A percentile compares a stretch with the other conserved stretches of the same genome.
These are phyloP conservation scores for Lichenostomus cassidix DNA, from an alignment of 2,113 vertebrate species.

Conservation along the genomic window DNA sequence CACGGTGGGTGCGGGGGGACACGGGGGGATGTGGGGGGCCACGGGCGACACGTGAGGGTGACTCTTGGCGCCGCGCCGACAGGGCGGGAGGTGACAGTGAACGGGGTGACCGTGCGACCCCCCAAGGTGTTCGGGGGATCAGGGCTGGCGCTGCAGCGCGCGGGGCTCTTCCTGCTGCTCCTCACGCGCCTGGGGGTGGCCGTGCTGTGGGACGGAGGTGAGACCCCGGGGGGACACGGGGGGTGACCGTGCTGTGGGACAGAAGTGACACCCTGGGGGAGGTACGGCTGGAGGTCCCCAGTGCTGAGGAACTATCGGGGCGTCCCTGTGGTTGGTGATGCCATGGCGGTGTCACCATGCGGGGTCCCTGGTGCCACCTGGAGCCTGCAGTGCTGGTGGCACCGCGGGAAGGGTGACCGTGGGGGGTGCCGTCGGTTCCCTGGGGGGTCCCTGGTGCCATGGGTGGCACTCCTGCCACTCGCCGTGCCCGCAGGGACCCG, in stretches of 20 bases:
- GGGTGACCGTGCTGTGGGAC: neutral
- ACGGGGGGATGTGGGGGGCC: neutral
- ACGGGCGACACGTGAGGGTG: neutral
- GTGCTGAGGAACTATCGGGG: neutral
- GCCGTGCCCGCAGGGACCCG: slow-evolving; percentile 78
- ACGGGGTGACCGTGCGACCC: slow-evolving; percentile 78
- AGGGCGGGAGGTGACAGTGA: slow-evolving; percentile 88
- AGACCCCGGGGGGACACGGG: neutral
- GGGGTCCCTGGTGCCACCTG: too few species aligned
- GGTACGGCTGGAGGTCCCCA: too few species aligned
- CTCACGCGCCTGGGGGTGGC: slow-evolving; percentile 79
- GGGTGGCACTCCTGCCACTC: neutral
- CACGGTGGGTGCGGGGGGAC: neutral
- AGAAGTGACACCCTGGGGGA: neutral
- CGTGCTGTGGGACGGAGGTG: neutral
- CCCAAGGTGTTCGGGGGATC: slow-evolving; percentile 85
- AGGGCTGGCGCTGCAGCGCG: slow-evolving; percentile 75
- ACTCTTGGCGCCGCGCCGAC: neutral
- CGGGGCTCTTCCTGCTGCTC: slow-evolving; percentile 84
- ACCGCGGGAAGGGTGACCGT: too few species aligned
- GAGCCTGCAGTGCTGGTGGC: neutral
- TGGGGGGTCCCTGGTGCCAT: neutral
- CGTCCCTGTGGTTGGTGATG: too few species aligned
- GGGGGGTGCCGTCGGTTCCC: neutral
- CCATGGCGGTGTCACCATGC: neutral